A percentile compares a stretch with the other conserved stretches of the same genome.
phyloP scores from a whole-genome alignment of 2,888 invertebrate species.

The Bombyx huttoni region DNA sequence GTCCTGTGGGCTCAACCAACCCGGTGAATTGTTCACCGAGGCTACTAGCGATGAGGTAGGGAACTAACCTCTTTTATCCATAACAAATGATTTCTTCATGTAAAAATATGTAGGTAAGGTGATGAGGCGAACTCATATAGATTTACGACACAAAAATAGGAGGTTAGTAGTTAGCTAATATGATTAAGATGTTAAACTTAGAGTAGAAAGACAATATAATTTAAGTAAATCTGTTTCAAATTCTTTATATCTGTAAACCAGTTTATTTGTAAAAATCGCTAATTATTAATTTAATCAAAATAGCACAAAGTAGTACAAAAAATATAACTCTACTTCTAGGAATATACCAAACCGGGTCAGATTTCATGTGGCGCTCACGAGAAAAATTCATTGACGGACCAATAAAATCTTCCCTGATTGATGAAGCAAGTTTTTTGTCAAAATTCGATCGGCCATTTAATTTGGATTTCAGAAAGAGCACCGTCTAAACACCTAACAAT shows the following conservation, averaged over 20 bases:
- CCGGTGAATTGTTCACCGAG: too few relatives aligned
- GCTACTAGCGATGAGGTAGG: too few relatives aligned
- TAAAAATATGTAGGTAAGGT: too few relatives aligned
- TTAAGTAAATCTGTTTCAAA: too few relatives aligned
- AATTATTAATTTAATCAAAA: conserved; percentile 44
- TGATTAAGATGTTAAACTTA: too few relatives aligned
- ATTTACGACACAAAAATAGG: too few relatives aligned
- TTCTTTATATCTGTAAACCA: background rate
- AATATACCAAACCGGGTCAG: conserved; percentile 21
- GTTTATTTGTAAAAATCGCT: conserved; percentile 8
- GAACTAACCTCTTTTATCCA: too few relatives aligned
- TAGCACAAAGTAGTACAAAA: conserved; percentile 32
- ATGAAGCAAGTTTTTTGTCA: conserved; percentile 58
- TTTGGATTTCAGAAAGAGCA: conserved; percentile 38
- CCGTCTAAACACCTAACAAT: conserved; percentile 56
- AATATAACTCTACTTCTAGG: conserved; percentile 48
- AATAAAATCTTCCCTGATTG: conserved; percentile 66
- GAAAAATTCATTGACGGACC: conserved; percentile 51
- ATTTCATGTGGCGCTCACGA: conserved; percentile 47
- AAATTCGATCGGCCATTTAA: conserved; percentile 50
- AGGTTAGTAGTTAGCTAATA: too few relatives aligned
- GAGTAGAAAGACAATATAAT: too few relatives aligned
- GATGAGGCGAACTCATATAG: too few relatives aligned
- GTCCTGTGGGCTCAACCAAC: too few relatives aligned
- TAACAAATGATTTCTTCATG: too few relatives aligned